Evolutionary conservation across 2,113 vertebrate species (phyloP).

Genomic region (Rhegmatorhina hoffmannsi): DNA sequence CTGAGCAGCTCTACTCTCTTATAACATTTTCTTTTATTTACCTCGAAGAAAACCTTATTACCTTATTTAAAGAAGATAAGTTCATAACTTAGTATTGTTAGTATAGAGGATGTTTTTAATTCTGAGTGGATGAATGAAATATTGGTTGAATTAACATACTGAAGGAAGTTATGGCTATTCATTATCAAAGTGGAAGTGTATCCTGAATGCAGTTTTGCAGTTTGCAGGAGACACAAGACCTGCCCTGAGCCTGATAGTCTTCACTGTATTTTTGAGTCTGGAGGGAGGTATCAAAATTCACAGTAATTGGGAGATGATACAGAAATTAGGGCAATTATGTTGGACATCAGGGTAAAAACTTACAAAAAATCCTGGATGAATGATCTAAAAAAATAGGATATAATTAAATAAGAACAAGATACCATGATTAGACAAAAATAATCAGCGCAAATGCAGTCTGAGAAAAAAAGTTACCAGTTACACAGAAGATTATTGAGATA

Average conservation of each 20-base stretch:
- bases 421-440: background rate
- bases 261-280: background rate
- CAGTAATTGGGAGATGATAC: background rate
- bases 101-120: background rate
- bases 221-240: background rate
- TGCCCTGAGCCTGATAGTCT: background rate
- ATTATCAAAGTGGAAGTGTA: background rate
- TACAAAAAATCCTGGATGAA: background rate
- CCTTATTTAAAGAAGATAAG: background rate
- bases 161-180: background rate
- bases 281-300: background rate
- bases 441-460: background rate
- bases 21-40: background rate
- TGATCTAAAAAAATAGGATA: background rate
- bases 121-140: background rate
- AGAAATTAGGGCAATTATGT: background rate
- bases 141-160: background rate
- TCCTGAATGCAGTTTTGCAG: background rate
- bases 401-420: background rate
- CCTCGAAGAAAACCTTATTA: background rate
- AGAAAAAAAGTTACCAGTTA: background rate
- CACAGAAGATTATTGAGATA: accelerated
- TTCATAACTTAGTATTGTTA: background rate
- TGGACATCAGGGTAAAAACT: background rate
- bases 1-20: background rate